A percentile compares a stretch with the other conserved stretches of the same genome.
phyloP scores from a whole-genome alignment of 1,140 invertebrate genomes.

The Drosophila gunungcola region DNA sequence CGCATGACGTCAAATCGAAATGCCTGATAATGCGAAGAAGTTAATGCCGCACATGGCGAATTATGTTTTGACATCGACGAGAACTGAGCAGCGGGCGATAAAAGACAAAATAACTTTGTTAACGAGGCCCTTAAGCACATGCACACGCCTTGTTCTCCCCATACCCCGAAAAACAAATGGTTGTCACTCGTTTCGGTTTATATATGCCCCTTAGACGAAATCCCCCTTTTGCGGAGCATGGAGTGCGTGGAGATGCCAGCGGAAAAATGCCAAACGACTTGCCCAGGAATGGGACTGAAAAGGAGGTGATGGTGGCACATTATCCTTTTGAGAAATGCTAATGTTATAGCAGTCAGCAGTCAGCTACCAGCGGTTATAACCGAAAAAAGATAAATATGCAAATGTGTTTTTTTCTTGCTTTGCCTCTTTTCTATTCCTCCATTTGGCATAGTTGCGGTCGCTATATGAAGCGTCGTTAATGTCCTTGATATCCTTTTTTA shows the following conservation, averaged over 20 bases:
- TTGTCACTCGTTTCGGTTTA: conserved; percentile 3
- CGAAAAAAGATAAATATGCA: conserved; percentile 80
- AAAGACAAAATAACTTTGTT: conserved; percentile 84
- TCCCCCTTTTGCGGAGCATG: conserved; percentile 29
- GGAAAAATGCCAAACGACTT: conserved; percentile 71
- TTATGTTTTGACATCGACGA: conserved; percentile 69
- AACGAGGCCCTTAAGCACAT: conserved; percentile 81
- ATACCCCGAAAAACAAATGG: conserved; percentile 36
- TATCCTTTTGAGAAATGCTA: conserved; percentile 77
- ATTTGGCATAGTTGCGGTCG: conserved; percentile 64
- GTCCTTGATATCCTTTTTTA: conserved; percentile 64
- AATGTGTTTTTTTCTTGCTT: conserved; percentile 53
- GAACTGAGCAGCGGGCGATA: conserved; percentile 69
- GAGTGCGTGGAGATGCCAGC: conserved; percentile 51
- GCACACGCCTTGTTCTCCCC: conserved; percentile 28
- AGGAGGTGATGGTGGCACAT: conserved; percentile 40
- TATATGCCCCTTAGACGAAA: conserved; percentile 1
- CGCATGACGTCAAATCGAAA: conserved; percentile 69
- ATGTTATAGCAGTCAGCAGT: conserved; percentile 56
- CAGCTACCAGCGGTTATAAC: conserved; percentile 37
- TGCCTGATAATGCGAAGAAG: conserved; percentile 57
- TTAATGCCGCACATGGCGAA: conserved; percentile 75
- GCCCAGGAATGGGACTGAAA: conserved; percentile 14
- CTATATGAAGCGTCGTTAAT: conserved; percentile 77
- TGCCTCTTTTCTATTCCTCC: conserved; percentile 10